Evolutionary conservation across 2,113 vertebrate species (phyloP).

Genomic region (Corapipo altera): DNA sequence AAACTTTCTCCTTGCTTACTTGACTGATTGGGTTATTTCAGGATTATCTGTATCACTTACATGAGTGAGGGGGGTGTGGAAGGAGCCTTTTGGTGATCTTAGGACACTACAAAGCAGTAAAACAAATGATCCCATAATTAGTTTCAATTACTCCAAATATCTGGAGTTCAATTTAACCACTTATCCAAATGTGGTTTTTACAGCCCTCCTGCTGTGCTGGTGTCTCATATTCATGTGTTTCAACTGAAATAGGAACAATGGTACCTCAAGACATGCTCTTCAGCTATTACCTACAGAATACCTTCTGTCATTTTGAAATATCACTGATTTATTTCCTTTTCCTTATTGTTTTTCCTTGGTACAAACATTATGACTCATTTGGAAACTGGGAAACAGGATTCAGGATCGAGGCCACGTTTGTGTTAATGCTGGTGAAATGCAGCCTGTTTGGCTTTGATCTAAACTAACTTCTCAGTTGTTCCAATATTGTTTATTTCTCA

Average conservation of each 20-base stretch:
- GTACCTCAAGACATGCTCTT: no score
- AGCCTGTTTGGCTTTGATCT: background rate
- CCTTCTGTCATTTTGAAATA: background rate
- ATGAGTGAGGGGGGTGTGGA: background rate
- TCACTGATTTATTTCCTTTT: background rate
- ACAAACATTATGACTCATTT: background rate
- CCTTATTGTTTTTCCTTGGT: background rate
- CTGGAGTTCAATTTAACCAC: background rate
- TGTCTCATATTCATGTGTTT: background rate
- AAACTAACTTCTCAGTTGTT: background rate
- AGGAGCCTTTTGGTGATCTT: background rate
- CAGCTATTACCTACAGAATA: background rate
- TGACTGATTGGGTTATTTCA: background rate
- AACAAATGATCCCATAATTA: background rate
- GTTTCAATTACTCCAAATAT: background rate
- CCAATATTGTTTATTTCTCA: background rate
- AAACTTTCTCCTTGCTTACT: conserved; percentile 17
- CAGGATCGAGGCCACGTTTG: rapidly evolving
- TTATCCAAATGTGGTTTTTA: background rate
- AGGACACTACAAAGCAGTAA: background rate
- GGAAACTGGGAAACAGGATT: background rate
- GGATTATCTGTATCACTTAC: background rate
- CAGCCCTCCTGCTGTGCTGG: background rate
- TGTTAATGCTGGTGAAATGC: background rate
- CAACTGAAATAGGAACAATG: background rate